Evolutionary conservation across 92 coral and sea anemone species (phyloP).

Genomic region (Palythoa caribaeorum): DNA sequence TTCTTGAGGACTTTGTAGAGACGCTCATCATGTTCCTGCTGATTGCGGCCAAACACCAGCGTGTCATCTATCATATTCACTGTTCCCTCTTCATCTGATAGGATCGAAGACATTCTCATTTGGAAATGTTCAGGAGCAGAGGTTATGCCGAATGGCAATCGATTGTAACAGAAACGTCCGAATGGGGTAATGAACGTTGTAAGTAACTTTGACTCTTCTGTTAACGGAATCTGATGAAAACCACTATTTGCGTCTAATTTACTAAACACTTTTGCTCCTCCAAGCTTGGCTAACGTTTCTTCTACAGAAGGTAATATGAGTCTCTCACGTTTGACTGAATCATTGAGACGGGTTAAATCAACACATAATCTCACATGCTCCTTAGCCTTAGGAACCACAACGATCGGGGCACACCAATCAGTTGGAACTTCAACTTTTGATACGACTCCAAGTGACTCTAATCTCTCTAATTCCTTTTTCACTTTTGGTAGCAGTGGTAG

Average conservation of each 20-base stretch:
- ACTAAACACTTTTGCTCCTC: too few species aligned
- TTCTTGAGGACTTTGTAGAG: neutral
- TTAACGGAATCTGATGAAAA: slow-evolving; percentile 3
- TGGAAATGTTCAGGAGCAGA: too few species aligned
- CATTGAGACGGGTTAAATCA: slow-evolving; percentile 14
- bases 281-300: too few species aligned
- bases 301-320: too few species aligned
- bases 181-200: too few species aligned
- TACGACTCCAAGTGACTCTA: slow-evolving; percentile 29
- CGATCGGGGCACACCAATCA: slow-evolving; percentile 57
- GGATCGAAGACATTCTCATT: too few species aligned
- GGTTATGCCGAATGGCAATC: neutral
- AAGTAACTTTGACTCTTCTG: neutral
- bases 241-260: neutral
- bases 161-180: neutral
- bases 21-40: neutral
- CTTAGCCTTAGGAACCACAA: slow-evolving; percentile 48
- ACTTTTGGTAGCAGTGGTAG: slow-evolving; percentile 47
- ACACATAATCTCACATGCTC: slow-evolving; percentile 40
- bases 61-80: too few species aligned
- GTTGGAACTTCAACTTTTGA: slow-evolving; percentile 22
- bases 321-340: too few species aligned
- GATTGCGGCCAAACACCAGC: too few species aligned
- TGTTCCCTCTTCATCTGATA: too few species aligned
- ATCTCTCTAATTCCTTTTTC: slow-evolving; percentile 42